Conservation (phyloP, 2,888 invertebrate species). For the Coenonympha glycerion region DNA sequence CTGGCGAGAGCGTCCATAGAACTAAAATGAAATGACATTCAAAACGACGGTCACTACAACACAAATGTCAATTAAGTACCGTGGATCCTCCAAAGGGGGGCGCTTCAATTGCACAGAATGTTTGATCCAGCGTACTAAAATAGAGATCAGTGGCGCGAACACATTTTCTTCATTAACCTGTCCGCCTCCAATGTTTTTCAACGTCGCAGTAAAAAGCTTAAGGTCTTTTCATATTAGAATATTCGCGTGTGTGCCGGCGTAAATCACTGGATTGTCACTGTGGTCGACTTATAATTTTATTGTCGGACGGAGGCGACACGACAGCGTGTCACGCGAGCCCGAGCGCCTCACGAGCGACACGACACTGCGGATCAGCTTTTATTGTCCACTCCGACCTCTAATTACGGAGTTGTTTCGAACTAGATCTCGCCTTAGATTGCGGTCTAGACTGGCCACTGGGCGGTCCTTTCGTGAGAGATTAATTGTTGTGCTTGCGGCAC, state of each 20-base stretch:
- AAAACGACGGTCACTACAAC: too few relatives aligned
- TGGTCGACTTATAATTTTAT: constrained; percentile 75
- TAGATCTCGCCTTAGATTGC: constrained; percentile 66
- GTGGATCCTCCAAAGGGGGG: too few relatives aligned
- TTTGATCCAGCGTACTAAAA: too few relatives aligned
- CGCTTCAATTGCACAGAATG: too few relatives aligned
- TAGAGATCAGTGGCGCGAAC: too few relatives aligned
- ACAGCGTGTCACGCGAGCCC: constrained; percentile 65
- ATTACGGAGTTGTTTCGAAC: constrained; percentile 60
- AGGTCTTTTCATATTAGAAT: constrained; percentile 66
- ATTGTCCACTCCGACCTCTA: constrained; percentile 66
- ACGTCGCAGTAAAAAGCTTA: constrained; percentile 55
- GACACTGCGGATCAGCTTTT: constrained; percentile 59
- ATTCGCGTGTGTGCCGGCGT: constrained; percentile 72
- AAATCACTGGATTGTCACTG: constrained; percentile 77
- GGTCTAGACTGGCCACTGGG: constrained; percentile 59
- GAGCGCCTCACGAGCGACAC: constrained; percentile 34
- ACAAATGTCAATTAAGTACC: too few relatives aligned
- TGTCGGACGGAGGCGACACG: constrained; percentile 71
- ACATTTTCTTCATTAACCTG: constrained; percentile 70
- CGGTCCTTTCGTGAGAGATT: constrained; percentile 65
- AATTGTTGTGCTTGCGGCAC: constrained; percentile 50
- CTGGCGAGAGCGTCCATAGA: too few relatives aligned
- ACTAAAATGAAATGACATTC: too few relatives aligned
- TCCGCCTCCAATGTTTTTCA: constrained; percentile 59